These are phyloP conservation scores for Julus scanicus DNA, from an alignment of 2,888 invertebrate species.

Conservation along the genomic window DNA sequence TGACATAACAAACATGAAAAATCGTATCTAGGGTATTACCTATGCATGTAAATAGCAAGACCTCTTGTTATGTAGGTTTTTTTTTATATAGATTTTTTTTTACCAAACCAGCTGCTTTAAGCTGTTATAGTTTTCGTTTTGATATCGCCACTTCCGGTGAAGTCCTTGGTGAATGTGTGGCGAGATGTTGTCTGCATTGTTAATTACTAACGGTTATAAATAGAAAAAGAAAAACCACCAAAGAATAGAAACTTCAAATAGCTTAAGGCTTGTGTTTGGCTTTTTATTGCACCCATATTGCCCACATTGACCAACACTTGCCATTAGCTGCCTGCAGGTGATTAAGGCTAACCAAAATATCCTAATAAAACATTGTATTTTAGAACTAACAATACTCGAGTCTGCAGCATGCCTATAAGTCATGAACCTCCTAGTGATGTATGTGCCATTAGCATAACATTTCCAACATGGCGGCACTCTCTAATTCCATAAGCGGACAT, in stretches of 20 bases:
- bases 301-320: not conserved
- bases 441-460: too few relatives aligned
- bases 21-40: conserved; percentile 41
- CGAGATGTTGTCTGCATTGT: conserved; percentile 30
- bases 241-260: not conserved
- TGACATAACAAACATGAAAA: conserved; percentile 47
- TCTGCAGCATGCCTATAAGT: too few relatives aligned
- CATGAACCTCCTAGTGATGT: too few relatives aligned
- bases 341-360: too few relatives aligned
- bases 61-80: not conserved
- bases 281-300: not conserved
- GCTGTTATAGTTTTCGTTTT: conserved; percentile 19
- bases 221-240: not conserved
- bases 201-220: conserved; percentile 44
- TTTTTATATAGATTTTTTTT: not conserved
- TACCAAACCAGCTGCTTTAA: conserved; percentile 22
- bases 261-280: not conserved
- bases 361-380: too few relatives aligned
- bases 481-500: too few relatives aligned
- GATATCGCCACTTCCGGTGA: conserved; percentile 25
- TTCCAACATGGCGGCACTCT: too few relatives aligned
- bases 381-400: too few relatives aligned
- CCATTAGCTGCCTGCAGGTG: not conserved
- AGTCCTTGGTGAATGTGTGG: not conserved
- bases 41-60: conserved; percentile 44